Evolutionary conservation across 2,888 invertebrate genomes (phyloP), one percentile per base, ranked within the genome.

Genomic region (Phasia obesa): DNA sequence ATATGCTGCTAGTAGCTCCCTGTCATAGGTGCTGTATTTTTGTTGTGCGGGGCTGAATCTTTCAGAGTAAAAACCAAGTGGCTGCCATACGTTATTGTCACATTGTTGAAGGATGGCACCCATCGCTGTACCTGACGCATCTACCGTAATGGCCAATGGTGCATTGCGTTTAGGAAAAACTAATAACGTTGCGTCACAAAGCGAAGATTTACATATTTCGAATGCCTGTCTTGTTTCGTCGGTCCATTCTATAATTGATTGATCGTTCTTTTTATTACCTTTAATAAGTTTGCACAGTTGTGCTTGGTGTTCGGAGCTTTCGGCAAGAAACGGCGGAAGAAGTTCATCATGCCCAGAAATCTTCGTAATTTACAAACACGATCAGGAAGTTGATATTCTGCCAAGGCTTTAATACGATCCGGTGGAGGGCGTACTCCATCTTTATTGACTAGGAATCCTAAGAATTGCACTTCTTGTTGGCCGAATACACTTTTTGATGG

Each of bases 41-140:
- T 70, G 27, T 38, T 76, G 83, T 17, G 75, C 69, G 11, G 13
- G 42, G 35, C n/a, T 71, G 0, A 77, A 35, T 6, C 65, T 69
- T 69, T 77, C 57, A 0, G 77, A 80, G 38, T 73, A 71, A 55
- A 82, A 78, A 19, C 74, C 53, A 4, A 71, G 44, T 2, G 70
- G 67, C 19, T 76, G 70, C 38, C 64, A 77, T 17, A 27, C 60
- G 27, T 62, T 44, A 15, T 59, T 1, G 51, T 69, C 55, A 49
- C 69, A 15, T 65, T 74, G 79, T 42, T 74, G 79, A 21, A 74
- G 27, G 21, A 74, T 59, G 38, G 73, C 65, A 5, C 73, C n/a
- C n/a, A n/a, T n/a, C n/a, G n/a, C n/a, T n/a, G n/a, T n/a, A n/a
- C n/a, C 73, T 17, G 67, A 74, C n/a, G 80, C 74, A 31, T 73